phyloP scores from a whole-genome alignment of 2,113 vertebrate genomes.

The Accipiter cooperii region DNA sequence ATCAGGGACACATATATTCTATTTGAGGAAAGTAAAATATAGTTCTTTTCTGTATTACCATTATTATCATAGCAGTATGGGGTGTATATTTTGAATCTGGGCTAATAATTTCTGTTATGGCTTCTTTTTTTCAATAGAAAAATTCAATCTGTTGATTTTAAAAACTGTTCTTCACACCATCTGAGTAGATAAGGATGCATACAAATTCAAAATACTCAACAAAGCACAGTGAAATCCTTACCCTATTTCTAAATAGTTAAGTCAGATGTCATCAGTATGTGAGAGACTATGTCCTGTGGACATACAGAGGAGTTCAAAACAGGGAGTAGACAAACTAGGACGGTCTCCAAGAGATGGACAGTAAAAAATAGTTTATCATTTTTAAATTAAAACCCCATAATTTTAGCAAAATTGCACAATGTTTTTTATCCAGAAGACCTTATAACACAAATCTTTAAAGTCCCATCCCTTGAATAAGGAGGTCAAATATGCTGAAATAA shows the following conservation, averaged over 20 bases:
- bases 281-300: background rate
- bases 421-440: background rate
- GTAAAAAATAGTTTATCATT: background rate
- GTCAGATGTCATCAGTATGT: background rate
- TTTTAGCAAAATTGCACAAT: background rate
- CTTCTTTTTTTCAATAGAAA: background rate
- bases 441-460: background rate
- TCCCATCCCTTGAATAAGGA: background rate
- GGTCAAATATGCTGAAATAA: background rate
- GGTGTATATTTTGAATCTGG: background rate
- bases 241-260: background rate
- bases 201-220: background rate
- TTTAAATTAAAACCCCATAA: background rate
- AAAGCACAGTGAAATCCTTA: background rate
- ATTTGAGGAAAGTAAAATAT: background rate
- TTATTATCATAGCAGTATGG: background rate
- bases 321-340: background rate
- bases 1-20: background rate
- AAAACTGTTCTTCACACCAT: background rate
- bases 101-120: background rate
- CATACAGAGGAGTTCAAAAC: background rate
- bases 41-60: background rate
- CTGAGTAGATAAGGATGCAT: background rate
- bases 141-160: background rate
- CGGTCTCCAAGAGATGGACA: fast-evolving